Percentiles rank a stretch among this genome's conserved stretches.
These are phyloP conservation scores for Ptychoptera contaminata DNA, from an alignment of 2,888 invertebrate genomes.

Conservation along the genomic window DNA sequence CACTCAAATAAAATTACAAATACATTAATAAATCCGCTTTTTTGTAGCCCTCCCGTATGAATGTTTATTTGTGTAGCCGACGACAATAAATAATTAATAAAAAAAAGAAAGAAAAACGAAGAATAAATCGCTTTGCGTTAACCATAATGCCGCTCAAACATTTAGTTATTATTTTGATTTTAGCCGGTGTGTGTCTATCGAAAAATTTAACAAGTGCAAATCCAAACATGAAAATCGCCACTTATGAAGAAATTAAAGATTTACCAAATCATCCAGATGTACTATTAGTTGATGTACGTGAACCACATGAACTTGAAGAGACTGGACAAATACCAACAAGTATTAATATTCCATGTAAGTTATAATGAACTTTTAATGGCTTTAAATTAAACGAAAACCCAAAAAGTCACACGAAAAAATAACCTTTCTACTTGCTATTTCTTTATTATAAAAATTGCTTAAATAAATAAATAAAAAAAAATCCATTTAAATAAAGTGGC, in stretches of 20 bases:
- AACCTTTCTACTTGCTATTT: neutral
- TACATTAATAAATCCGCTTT: too few relatives aligned
- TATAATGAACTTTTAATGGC: neutral
- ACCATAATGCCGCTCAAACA: neutral
- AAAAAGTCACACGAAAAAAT: too few relatives aligned
- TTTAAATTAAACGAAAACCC: too few relatives aligned
- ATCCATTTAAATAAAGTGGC: neutral
- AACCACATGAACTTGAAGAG: slow-evolving; percentile 51
- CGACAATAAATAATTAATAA: too few relatives aligned
- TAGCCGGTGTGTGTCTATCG: neutral
- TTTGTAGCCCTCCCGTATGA: too few relatives aligned
- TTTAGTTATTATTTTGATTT: neutral
- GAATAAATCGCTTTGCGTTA: too few relatives aligned
- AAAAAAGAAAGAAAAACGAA: too few relatives aligned
- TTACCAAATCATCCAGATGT: slow-evolving; percentile 33
- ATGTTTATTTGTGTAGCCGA: too few relatives aligned
- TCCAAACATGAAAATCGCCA: slow-evolving; percentile 18
- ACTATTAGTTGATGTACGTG: slow-evolving; percentile 60
- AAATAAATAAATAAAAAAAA: neutral
- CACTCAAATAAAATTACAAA: too few relatives aligned
- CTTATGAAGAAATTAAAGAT: slow-evolving; percentile 34
- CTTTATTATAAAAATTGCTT: neutral
- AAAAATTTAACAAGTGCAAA: neutral
- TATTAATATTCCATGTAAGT: slow-evolving; percentile 61
- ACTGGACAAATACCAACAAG: slow-evolving; percentile 58